phyloP scores from a whole-genome alignment of 2,888 invertebrate species.

The Neoascia interrupta region DNA sequence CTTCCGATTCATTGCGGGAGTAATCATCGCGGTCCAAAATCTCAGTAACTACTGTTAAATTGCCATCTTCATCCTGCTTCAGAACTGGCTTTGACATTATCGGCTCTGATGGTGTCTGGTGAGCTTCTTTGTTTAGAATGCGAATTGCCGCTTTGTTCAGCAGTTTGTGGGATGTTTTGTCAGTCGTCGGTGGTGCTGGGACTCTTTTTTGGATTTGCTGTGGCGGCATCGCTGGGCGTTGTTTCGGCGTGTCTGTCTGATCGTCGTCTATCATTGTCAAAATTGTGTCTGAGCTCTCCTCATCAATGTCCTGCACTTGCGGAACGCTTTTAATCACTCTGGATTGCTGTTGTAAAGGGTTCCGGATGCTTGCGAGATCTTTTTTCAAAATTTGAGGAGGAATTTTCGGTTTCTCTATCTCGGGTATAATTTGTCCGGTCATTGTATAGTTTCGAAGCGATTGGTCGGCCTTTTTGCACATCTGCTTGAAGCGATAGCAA shows the following conservation, averaged over 20 bases:
- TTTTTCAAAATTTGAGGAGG: slow-evolving; percentile 77
- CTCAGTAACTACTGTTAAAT: slow-evolving; percentile 78
- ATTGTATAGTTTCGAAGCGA: slow-evolving; percentile 85
- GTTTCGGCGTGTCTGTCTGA: background rate
- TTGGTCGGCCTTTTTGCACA: slow-evolving; percentile 88
- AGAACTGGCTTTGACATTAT: slow-evolving; percentile 76
- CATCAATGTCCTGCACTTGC: background rate
- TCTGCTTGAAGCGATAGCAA: slow-evolving; percentile 87
- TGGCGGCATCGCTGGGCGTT: background rate
- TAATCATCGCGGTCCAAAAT: slow-evolving; percentile 75
- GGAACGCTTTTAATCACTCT: slow-evolving; percentile 59
- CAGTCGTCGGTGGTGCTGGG: background rate
- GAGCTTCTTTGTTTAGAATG: slow-evolving; percentile 77
- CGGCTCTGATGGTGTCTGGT: slow-evolving; percentile 74
- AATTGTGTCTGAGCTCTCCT: background rate
- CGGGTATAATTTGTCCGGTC: slow-evolving; percentile 82
- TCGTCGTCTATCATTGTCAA: background rate
- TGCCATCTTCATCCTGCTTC: slow-evolving; percentile 76
- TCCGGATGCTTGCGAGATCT: slow-evolving; percentile 10
- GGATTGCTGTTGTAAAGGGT: slow-evolving; percentile 66
- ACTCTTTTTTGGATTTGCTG: background rate
- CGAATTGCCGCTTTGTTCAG: slow-evolving; percentile 77
- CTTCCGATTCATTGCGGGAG: slow-evolving; percentile 71
- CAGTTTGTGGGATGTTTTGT: slow-evolving; percentile 73
- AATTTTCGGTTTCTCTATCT: slow-evolving; percentile 80